These are phyloP conservation scores for Galendromus occidentalis DNA, from an alignment of 1,140 invertebrate species.

Conservation along the genomic window DNA sequence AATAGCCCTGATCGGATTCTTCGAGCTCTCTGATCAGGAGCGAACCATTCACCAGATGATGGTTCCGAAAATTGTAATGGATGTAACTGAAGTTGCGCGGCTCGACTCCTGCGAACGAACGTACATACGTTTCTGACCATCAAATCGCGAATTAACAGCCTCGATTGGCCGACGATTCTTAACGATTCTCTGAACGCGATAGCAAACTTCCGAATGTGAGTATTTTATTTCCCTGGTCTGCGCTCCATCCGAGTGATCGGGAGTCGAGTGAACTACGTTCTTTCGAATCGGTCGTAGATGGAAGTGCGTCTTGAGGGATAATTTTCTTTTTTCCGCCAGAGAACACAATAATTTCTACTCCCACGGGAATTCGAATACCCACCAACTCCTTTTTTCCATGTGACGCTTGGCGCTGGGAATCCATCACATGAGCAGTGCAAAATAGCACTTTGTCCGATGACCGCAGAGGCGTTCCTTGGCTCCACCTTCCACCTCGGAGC, in stretches of 20 bases:
- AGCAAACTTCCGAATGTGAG: too few species aligned
- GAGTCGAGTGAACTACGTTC: too few species aligned
- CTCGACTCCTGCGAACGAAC: constrained; percentile 20
- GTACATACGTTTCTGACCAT: too few species aligned
- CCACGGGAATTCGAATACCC: neutral
- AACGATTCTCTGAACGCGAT: too few species aligned
- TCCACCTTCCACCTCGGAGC: constrained; percentile 36
- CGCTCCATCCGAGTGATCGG: too few species aligned
- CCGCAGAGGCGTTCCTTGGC: constrained; percentile 30
- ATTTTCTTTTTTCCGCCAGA: too few species aligned
- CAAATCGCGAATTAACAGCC: too few species aligned
- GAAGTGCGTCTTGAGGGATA: too few species aligned
- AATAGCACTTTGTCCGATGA: constrained; percentile 27
- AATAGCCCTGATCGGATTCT: constrained; percentile 29
- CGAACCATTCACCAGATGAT: constrained; percentile 27
- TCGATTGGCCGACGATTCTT: too few species aligned
- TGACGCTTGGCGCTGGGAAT: constrained; percentile 29
- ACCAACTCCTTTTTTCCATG: constrained; percentile 27
- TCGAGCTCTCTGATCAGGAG: constrained; percentile 26
- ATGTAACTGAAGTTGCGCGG: constrained; percentile 26
- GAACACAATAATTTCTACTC: neutral
- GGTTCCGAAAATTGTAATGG: constrained; percentile 19
- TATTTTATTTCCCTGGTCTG: too few species aligned
- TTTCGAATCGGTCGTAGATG: too few species aligned
- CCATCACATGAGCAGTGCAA: constrained; percentile 31